A percentile compares a stretch with the other conserved stretches of the same genome.
Evolutionary conservation across 1,140 invertebrate species (phyloP).

Genomic region (Colletes latitarsis): DNA sequence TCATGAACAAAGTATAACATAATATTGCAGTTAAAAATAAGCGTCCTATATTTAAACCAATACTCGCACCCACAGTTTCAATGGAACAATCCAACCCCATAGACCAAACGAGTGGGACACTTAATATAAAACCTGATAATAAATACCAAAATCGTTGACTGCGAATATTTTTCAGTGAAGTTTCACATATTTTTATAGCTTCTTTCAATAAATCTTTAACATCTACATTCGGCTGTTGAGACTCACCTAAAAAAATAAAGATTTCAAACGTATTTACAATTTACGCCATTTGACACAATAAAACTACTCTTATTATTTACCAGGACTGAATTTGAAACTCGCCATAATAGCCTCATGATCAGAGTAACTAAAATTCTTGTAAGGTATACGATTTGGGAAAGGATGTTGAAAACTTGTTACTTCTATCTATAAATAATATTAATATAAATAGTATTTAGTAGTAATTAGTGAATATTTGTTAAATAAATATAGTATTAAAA

Average conservation of each 20-base stretch:
- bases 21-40: slow-evolving; percentile 85
- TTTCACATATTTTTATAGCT: slow-evolving; percentile 84
- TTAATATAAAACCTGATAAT: slow-evolving; percentile 79
- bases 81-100: slow-evolving; percentile 74
- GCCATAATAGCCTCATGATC: slow-evolving; percentile 95
- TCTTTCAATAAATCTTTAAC: slow-evolving; percentile 82
- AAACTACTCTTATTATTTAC: slow-evolving; percentile 60
- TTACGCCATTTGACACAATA: not conserved
- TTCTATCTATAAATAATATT: slow-evolving; percentile 80
- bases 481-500: slow-evolving; percentile 31
- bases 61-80: slow-evolving; percentile 75
- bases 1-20: slow-evolving; percentile 88
- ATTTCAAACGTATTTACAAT: slow-evolving; percentile 24
- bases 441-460: not conserved
- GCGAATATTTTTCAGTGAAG: slow-evolving; percentile 82
- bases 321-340: slow-evolving; percentile 81
- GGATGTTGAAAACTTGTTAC: slow-evolving; percentile 86
- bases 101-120: slow-evolving; percentile 79
- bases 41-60: slow-evolving; percentile 81
- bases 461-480: not conserved
- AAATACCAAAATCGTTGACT: slow-evolving; percentile 84
- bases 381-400: slow-evolving; percentile 87
- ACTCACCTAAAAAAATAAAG: slow-evolving; percentile 55
- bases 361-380: slow-evolving; percentile 89
- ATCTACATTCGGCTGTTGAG: slow-evolving; percentile 57